Percentiles rank a stretch among this genome's conserved stretches.
phyloP scores from a whole-genome alignment of 2,888 invertebrate genomes.

The Orchestes rusci region DNA sequence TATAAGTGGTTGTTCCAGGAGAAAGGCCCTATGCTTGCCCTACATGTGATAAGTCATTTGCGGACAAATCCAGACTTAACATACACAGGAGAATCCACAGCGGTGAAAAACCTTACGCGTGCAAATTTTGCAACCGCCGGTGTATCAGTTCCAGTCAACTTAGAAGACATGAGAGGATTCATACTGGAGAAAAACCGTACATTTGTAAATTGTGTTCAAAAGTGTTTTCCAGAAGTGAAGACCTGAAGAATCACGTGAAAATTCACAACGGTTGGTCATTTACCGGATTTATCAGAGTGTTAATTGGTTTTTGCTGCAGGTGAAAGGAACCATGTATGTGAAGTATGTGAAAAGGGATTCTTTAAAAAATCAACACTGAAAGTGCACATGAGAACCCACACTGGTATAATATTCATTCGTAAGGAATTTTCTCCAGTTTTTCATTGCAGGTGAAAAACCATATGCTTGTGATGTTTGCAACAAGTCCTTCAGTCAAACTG shows the following conservation, averaged over 20 bases:
- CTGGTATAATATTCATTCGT: constrained; percentile 27
- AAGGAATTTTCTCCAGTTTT: background rate
- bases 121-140: background rate
- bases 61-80: constrained; percentile 46
- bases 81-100: constrained; percentile 45
- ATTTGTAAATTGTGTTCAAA: constrained; percentile 34
- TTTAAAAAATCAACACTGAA: constrained; percentile 53
- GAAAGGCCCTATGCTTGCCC: constrained; percentile 43
- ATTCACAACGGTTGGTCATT: constrained; percentile 22
- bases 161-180: constrained; percentile 32
- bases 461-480: background rate
- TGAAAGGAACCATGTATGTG: constrained; percentile 40
- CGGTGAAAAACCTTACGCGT: constrained; percentile 6
- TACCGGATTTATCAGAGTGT: background rate
- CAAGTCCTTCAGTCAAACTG: background rate
- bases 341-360: constrained; percentile 49
- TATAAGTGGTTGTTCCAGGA: constrained; percentile 30
- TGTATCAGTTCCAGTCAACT: constrained; percentile 19
- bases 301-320: constrained; percentile 25
- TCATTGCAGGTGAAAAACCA: background rate
- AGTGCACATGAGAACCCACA: constrained; percentile 51
- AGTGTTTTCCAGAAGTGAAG: constrained; percentile 32
- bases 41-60: constrained; percentile 46
- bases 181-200: constrained; percentile 30
- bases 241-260: constrained; percentile 33